phyloP scores from a whole-genome alignment of 2,113 vertebrate species.

The Cavia porcellus region DNA sequence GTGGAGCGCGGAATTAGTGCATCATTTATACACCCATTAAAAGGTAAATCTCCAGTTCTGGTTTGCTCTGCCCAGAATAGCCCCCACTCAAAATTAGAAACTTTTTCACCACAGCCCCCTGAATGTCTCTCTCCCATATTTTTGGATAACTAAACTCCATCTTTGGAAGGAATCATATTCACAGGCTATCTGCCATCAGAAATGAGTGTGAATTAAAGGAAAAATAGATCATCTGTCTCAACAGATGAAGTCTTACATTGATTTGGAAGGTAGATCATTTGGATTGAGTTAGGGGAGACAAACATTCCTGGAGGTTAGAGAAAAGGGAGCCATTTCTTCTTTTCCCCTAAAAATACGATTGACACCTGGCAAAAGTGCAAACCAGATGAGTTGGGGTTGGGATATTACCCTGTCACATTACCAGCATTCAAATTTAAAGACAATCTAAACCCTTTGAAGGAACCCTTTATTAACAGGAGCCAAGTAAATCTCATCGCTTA shows the following conservation, averaged over 20 bases:
- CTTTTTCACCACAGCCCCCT: not conserved
- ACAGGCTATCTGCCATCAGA: constrained; percentile 37
- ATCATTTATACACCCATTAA: not conserved
- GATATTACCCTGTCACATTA: not conserved
- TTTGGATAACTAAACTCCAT: constrained; percentile 13
- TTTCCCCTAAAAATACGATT: not conserved
- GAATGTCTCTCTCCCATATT: not conserved
- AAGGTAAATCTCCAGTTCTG: not conserved
- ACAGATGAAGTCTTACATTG: not conserved
- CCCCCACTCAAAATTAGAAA: constrained; percentile 43
- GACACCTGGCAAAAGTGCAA: not conserved
- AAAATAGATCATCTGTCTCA: constrained; percentile 28
- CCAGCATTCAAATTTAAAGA: not conserved
- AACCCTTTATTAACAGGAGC: not conserved
- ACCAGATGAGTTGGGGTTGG: not conserved
- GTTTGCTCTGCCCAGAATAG: not conserved
- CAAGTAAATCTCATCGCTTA: not conserved
- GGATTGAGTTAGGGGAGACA: not conserved
- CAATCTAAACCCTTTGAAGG: not conserved
- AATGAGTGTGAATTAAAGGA: constrained; percentile 49
- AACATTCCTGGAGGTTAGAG: not conserved
- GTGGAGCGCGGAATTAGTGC: not conserved
- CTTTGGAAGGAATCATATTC: constrained; percentile 1
- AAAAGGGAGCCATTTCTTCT: not conserved
- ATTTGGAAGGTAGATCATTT: constrained; percentile 38